A percentile compares a stretch with the other conserved stretches of the same genome.
Evolutionary conservation across 2,888 invertebrate genomes (phyloP).

Genomic region (Chrysina gloriosa): DNA sequence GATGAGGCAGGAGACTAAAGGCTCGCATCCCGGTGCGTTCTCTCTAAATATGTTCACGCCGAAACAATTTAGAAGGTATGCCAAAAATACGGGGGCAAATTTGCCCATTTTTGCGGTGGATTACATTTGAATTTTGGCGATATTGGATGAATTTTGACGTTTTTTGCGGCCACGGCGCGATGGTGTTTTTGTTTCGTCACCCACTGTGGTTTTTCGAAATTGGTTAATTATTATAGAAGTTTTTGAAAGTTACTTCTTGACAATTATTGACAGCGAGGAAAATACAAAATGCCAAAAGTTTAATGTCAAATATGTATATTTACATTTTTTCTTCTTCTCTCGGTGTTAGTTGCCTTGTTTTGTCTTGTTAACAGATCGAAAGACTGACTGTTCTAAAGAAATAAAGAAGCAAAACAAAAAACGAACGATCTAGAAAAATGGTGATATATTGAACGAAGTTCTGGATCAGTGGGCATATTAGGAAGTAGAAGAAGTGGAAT

Average conservation of each 20-base stretch:
- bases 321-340: too few relatives aligned
- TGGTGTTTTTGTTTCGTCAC: conserved; percentile 37
- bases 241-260: neutral
- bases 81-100: conserved; percentile 56
- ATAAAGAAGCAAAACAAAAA: too few relatives aligned
- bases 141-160: conserved; percentile 33
- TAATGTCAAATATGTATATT: too few relatives aligned
- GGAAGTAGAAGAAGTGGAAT: too few relatives aligned
- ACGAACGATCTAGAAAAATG: too few relatives aligned
- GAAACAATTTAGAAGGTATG: conserved; percentile 55
- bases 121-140: conserved; percentile 39
- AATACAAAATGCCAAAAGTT: too few relatives aligned
- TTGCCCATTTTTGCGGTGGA: conserved; percentile 54
- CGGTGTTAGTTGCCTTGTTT: too few relatives aligned
- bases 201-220: conserved; percentile 23
- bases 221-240: neutral
- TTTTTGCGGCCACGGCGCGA: conserved; percentile 6
- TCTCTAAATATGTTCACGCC: conserved; percentile 58
- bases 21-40: conserved; percentile 53
- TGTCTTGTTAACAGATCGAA: too few relatives aligned
- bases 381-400: too few relatives aligned
- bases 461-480: too few relatives aligned
- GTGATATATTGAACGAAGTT: too few relatives aligned
- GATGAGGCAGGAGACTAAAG: conserved; percentile 56
- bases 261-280: too few relatives aligned